Evolutionary conservation across 2,797 vertebrate species (phyloP).

Genomic region (Manis crassicaudata): DNA sequence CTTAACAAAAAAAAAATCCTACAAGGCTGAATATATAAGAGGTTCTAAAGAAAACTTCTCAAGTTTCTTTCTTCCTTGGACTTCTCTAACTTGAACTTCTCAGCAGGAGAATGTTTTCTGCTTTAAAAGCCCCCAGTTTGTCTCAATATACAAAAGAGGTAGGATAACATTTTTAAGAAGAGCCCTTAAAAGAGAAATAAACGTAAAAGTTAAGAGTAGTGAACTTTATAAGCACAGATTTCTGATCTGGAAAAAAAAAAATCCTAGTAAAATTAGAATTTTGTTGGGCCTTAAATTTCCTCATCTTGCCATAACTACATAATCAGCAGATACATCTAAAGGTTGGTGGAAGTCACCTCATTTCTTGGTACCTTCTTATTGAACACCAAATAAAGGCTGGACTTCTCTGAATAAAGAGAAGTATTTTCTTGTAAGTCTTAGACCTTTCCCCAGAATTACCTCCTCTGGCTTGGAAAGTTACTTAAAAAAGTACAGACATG

Average conservation of each 20-base stretch:
- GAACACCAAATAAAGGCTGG: neutral
- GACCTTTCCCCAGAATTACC: neutral
- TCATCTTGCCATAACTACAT: neutral
- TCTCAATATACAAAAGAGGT: neutral
- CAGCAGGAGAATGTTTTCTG: neutral
- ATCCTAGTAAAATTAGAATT: constrained; percentile 25
- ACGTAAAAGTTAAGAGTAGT: neutral
- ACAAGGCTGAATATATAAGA: neutral
- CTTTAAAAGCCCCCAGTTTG: neutral
- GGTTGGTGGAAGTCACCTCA: neutral
- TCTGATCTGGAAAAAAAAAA: constrained; percentile 31
- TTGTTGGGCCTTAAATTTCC: constrained; percentile 26
- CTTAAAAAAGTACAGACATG: neutral
- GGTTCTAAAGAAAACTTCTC: neutral
- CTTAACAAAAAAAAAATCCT: constrained; percentile 14
- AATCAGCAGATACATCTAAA: neutral
- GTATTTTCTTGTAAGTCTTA: neutral
- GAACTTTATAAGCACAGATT: neutral
- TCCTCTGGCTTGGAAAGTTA: neutral
- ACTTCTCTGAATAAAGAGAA: neutral
- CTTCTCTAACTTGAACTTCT: constrained; percentile 39
- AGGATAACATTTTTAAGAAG: constrained; percentile 17
- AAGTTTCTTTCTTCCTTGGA: neutral
- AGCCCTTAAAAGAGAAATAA: neutral
- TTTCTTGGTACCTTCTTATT: neutral